Conservation (phyloP, 64 coral and sea anemone genomes). For the Montipora capricornis region DNA sequence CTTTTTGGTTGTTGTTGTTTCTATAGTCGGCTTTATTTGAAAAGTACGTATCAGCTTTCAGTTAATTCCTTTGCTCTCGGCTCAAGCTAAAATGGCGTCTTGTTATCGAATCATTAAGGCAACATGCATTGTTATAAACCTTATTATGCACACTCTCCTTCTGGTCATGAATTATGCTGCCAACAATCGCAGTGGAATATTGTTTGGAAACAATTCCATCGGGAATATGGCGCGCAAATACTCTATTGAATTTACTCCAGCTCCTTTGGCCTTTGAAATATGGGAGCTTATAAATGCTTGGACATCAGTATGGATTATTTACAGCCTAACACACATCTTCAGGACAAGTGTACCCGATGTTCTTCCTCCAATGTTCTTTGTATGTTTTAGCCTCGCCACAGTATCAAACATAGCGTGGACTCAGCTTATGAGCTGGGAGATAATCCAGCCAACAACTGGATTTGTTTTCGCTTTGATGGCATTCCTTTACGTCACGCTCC, state of each 20-base stretch:
- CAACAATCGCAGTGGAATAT: conserved; percentile 17
- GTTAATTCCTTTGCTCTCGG: too few relatives aligned
- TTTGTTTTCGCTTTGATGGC: not conserved
- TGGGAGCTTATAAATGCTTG: conserved; percentile 58
- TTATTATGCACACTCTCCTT: conserved; percentile 36
- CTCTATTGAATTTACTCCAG: conserved; percentile 47
- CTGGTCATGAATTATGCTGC: conserved; percentile 41
- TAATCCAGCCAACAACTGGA: conserved; percentile 1
- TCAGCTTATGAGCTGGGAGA: conserved; percentile 22
- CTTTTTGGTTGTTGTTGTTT: too few relatives aligned
- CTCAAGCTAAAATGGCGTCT: not conserved
- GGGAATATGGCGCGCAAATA: conserved; percentile 47
- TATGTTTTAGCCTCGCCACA: conserved; percentile 44
- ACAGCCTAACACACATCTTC: conserved; percentile 40
- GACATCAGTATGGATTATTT: conserved; percentile 55
- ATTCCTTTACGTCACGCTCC: conserved; percentile 40
- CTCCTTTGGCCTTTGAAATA: conserved; percentile 31
- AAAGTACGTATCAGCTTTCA: not conserved
- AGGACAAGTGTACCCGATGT: conserved; percentile 29
- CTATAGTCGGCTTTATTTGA: not conserved
- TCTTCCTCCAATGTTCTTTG: conserved; percentile 36
- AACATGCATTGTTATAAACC: conserved; percentile 4
- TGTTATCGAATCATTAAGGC: conserved; percentile 22
- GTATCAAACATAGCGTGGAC: conserved; percentile 27
- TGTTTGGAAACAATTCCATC: conserved; percentile 40